Percentiles rank a stretch among this genome's conserved stretches.
phyloP scores from a whole-genome alignment of 2,888 invertebrate genomes.

The Rhopalosiphum nymphaeae region DNA sequence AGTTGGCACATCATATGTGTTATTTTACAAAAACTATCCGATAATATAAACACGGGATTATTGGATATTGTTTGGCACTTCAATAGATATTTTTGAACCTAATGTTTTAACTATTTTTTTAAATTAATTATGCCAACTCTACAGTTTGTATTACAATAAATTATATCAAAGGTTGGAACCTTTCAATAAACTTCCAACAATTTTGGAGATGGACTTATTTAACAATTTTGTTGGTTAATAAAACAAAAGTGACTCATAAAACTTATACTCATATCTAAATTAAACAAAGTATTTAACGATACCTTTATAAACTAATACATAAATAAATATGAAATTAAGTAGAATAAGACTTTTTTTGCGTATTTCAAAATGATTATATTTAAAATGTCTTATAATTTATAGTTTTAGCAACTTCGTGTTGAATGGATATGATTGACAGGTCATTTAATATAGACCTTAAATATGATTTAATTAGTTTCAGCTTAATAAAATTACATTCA shows the following conservation, averaged over 20 bases:
- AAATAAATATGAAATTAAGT: neutral
- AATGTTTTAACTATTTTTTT: neutral
- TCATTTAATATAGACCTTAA: neutral
- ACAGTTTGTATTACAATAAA: neutral
- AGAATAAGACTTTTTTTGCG: neutral
- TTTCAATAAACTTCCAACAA: neutral
- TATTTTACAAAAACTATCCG: neutral
- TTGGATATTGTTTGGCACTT: neutral
- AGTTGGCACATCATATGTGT: neutral
- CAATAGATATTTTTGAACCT: neutral
- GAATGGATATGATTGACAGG: neutral
- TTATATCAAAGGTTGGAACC: neutral
- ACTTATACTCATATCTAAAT: neutral
- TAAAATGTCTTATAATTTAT: neutral
- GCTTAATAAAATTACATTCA: neutral
- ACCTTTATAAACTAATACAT: neutral
- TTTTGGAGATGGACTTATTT: neutral
- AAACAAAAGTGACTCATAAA: neutral
- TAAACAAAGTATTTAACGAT: neutral
- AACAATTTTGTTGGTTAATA: neutral
- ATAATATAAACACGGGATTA: neutral
- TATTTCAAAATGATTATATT: neutral
- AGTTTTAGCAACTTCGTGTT: no score
- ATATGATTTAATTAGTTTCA: neutral
- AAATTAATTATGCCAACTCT: neutral